Percentiles rank a stretch among this genome's conserved stretches.
Conservation (phyloP, 2,888 invertebrate genomes). For the Diarsia mendica region DNA sequence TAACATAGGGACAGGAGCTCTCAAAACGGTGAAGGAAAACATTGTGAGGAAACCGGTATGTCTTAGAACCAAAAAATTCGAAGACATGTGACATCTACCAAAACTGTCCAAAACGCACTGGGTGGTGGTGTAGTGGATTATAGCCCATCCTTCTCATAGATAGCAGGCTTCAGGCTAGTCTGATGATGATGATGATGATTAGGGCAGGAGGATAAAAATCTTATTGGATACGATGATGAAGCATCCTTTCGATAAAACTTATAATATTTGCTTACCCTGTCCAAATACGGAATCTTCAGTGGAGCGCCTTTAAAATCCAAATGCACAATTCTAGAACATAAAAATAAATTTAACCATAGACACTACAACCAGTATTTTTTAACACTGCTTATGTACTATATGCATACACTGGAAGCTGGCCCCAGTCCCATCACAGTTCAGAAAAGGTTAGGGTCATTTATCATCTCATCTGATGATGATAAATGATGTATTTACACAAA, state of each 20-base stretch:
- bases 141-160: too few species aligned
- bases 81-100: too few species aligned
- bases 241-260: background rate
- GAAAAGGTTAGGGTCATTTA: background rate
- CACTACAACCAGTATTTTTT: background rate
- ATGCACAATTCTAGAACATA: slow-evolving; percentile 91
- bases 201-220: background rate
- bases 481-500: background rate
- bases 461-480: too few species aligned
- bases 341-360: background rate
- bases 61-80: too few species aligned
- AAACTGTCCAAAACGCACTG: too few species aligned
- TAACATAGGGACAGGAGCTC: background rate
- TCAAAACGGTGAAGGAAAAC: too few species aligned
- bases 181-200: too few species aligned
- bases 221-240: background rate
- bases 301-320: slow-evolving; percentile 97
- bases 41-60: too few species aligned
- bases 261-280: slow-evolving; percentile 73
- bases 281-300: slow-evolving; percentile 91
- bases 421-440: background rate
- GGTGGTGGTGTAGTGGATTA: too few species aligned
- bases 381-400: background rate
- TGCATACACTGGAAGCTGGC: background rate
- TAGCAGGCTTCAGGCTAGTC: too few species aligned